Evolutionary conservation across 2,888 invertebrate species (phyloP).

Genomic region (Ennomos fuscantarius): DNA sequence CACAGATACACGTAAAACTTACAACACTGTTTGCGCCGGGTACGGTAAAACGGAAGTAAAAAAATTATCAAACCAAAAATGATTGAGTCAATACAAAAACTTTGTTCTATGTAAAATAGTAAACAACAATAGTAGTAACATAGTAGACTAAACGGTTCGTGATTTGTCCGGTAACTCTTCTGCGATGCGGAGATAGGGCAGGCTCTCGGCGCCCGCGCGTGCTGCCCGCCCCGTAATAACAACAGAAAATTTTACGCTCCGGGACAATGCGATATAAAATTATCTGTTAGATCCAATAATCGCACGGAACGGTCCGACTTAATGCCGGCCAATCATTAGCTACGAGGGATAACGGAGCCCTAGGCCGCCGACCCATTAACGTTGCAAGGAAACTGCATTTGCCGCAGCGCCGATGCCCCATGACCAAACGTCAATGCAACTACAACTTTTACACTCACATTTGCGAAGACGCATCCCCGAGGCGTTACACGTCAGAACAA

Average conservation of each 20-base stretch:
- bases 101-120: too few species aligned
- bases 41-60: too few species aligned
- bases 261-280: conserved; percentile 85
- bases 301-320: conserved; percentile 82
- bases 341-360: conserved; percentile 84
- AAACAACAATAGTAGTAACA: conserved; percentile 36
- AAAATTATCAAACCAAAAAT: too few species aligned
- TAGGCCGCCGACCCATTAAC: conserved; percentile 72
- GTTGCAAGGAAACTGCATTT: conserved; percentile 59
- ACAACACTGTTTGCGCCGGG: too few species aligned
- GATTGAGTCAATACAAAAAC: too few species aligned
- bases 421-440: conserved; percentile 84
- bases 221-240: conserved; percentile 73
- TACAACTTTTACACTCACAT: conserved; percentile 56
- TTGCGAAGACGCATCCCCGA: conserved; percentile 65
- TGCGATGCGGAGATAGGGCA: conserved; percentile 59
- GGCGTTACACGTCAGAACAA: conserved; percentile 68
- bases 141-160: conserved; percentile 57
- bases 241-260: conserved; percentile 84
- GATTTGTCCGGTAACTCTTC: conserved; percentile 61
- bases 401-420: conserved; percentile 71
- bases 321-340: conserved; percentile 85
- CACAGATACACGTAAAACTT: too few species aligned
- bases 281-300: conserved; percentile 86
- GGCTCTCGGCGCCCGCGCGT: conserved; percentile 59